Evolutionary conservation across 2,888 invertebrate genomes (phyloP), one percentile per base, ranked within the genome.

Genomic region (Eutolmus rufibarbis): DNA sequence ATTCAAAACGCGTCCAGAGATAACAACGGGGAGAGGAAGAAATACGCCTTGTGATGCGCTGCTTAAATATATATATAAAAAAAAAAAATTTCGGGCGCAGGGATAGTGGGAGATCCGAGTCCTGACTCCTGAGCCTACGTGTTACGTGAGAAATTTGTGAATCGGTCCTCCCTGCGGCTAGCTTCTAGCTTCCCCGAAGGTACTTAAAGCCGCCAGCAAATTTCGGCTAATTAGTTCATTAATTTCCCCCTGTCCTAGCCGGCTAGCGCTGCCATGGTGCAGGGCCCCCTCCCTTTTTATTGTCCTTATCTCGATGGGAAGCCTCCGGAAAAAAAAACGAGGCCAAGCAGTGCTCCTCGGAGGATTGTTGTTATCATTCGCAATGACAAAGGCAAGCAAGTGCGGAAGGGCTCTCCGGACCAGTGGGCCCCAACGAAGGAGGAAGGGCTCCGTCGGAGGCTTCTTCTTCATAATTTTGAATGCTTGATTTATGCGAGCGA

Each of bases 161-260:
- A 46, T 51, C 9, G 16, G 4, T 2, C 28, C 23, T 51, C 19
- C 34, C 31, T 51, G 28, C 51, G 51, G 81, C 19, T 23, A 78
- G 76, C 1, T 34, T 76, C 19, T 23, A 46, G 76, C 34, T 31
- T 37, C 34, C 37, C 5, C 7, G 76, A n/a, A 74, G 56, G 14
- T 81, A n/a, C 51, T 56, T 78, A 46, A 81, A 81, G 28, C 23
- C 31, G 56, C 81, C n/a, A 81, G 31, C 81, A 81, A 81, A 81
- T 81, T 81, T 81, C 51, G 51, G 51, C 19, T 81, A 81, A 81
- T 81, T 81, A 81, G 51, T 81, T 81, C 81, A 56, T 81, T 51
- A 81, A 81, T 81, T 81, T 81, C n/a, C 19, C 51, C 34, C 81
- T 76, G 31, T 51, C 46, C 46, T n/a, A 7, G 46, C 46, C 16